Evolutionary conservation across 2,888 invertebrate genomes (phyloP), one percentile per base, ranked within the genome.

Genomic region (Dynastes hyllus): DNA sequence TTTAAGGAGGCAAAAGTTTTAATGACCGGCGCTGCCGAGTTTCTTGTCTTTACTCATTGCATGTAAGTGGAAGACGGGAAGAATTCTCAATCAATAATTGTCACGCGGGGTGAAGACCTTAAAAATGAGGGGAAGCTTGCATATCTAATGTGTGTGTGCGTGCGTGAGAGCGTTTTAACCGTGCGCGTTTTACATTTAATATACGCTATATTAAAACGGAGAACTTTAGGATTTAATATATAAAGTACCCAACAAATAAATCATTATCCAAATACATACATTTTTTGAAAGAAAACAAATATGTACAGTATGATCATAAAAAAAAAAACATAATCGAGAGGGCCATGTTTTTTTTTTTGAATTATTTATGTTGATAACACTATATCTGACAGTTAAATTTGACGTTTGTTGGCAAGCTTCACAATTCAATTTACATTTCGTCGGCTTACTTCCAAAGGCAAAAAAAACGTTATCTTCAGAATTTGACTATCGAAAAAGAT

Each of bases 11-110:
- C 87, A 87, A 88, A 88, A 88, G 86, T 88, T 88, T 88, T 88
- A 88, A 88, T 88, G 88, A 88, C 88, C 80, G 78, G 66, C 87
- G 83, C 82, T 85, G 83, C 84, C 84, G 82, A 83, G 82, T 84
- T 85, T 85, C 85, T 85, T 87, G 87, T 87, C 87, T 87, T 87
- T 87, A 84, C 87, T 87, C 86, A 86, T 87, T 88, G 87, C 87
- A 87, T 87, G 87, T 86, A 87, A 87, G 87, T 85, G 85, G 86
- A 87, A 87, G 87, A 87, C 91, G 81, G 92, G 91, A 92, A 92
- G 92, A 92, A 92, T 92, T 92, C 91, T 91, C 92, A 92, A 92
- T 92, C 92, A 92, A 92, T 92, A 92, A 92, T 92, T 92, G 92
- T 92, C 92, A 92, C 92, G 92, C 84, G 84, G 84, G 84, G 86